Percentiles rank a stretch among this genome's conserved stretches.
These are phyloP conservation scores for Eulemur rubriventer DNA, from an alignment of 2,797 vertebrate genomes.

Conservation along the genomic window DNA sequence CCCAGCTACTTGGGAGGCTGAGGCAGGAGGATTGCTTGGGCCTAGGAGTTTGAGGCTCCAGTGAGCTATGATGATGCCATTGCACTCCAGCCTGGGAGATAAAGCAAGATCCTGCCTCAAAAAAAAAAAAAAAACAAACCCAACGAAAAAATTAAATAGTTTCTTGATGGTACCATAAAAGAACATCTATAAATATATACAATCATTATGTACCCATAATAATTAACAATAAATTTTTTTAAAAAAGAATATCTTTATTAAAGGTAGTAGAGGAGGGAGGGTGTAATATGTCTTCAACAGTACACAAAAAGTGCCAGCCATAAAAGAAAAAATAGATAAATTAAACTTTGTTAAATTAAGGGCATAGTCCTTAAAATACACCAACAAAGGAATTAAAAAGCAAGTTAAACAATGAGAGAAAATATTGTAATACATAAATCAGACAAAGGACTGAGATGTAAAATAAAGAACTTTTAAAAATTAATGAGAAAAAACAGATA, in stretches of 20 bases:
- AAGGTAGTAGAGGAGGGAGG: accelerated
- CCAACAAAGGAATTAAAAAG: not conserved
- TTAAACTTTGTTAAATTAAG: not conserved
- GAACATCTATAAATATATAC: not conserved
- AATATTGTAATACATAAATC: not conserved
- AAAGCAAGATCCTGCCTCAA: not conserved
- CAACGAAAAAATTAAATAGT: not conserved
- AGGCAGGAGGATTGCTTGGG: not conserved
- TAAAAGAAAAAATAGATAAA: not conserved
- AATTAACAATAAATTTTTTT: not conserved
- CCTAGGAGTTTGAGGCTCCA: not conserved
- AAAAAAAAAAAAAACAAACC: too few relatives aligned
- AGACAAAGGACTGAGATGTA: not conserved
- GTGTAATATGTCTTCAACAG: not conserved
- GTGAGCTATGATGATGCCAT: not conserved
- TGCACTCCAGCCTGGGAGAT: not conserved
- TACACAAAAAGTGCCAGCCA: not conserved
- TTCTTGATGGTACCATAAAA: not conserved
- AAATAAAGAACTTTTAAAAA: not conserved
- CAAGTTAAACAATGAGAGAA: not conserved
- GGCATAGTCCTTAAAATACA: not conserved
- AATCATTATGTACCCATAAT: not conserved
- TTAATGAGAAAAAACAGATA: not conserved
- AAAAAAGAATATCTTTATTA: not conserved
- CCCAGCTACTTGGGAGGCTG: not conserved